Conservation (phyloP, 2,797 vertebrate genomes). For the Echeneis naucrates region DNA sequence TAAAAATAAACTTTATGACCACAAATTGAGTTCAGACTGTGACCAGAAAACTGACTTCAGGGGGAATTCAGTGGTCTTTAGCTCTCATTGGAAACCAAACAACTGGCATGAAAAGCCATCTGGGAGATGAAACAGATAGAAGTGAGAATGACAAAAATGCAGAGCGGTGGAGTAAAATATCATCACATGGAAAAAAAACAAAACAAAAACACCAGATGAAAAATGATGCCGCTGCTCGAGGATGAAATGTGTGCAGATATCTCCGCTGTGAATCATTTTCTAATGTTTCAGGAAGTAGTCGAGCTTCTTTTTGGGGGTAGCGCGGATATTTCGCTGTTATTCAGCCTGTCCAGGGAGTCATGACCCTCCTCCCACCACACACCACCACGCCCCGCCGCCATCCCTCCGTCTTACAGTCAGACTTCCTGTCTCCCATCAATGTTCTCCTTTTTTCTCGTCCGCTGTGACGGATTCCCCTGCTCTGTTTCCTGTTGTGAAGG, state of each 20-base stretch:
- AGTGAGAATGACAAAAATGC: not conserved
- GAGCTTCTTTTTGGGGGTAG: not conserved
- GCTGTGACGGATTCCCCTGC: constrained; percentile 92
- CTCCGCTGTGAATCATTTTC: constrained; percentile 13
- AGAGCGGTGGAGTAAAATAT: not conserved
- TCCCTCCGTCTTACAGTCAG: constrained; percentile 71
- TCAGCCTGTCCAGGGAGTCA: constrained; percentile 16
- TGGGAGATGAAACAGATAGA: not conserved
- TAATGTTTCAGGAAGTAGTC: not conserved
- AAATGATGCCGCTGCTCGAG: not conserved
- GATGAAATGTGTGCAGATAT: constrained; percentile 8
- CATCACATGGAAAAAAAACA: too few species aligned
- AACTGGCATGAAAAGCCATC: constrained; percentile 1
- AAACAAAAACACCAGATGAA: not conserved
- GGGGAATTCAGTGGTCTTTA: constrained; percentile 31
- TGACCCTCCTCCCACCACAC: constrained; percentile 25
- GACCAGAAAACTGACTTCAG: constrained; percentile 30
- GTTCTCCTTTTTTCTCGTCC: constrained; percentile 82
- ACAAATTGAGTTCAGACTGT: constrained; percentile 27
- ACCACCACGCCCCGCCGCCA: constrained; percentile 40
- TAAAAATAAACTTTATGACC: constrained; percentile 40
- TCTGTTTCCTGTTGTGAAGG: constrained; percentile 97
- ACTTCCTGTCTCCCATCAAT: constrained; percentile 88
- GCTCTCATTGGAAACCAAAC: not conserved
- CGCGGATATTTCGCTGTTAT: constrained; percentile 22